A percentile compares a stretch with the other conserved stretches of the same genome.
These are phyloP conservation scores for Circaetus cinerascens DNA, from an alignment of 2,113 vertebrate genomes.

Conservation along the genomic window DNA sequence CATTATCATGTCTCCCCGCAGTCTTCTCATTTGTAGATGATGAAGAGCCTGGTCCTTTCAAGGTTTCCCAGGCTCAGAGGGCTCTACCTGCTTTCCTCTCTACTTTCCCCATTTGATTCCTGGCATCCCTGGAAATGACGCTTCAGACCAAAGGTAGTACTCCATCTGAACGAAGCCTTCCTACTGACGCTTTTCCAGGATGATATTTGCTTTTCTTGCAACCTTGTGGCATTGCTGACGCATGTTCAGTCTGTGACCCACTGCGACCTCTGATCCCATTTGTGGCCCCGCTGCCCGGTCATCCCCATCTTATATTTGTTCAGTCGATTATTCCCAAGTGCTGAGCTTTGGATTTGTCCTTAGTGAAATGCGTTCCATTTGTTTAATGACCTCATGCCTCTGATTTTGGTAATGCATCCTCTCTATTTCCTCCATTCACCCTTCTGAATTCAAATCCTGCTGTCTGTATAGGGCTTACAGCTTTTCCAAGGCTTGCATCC, in stretches of 20 bases:
- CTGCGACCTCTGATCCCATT: background rate
- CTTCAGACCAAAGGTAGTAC: background rate
- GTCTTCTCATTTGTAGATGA: background rate
- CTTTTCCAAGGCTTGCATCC: background rate
- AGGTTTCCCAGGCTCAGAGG: background rate
- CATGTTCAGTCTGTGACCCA: background rate
- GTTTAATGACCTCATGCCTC: background rate
- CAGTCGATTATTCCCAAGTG: background rate
- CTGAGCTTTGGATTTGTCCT: background rate
- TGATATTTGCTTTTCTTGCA: background rate
- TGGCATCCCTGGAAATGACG: background rate
- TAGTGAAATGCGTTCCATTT: background rate
- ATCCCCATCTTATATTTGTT: background rate
- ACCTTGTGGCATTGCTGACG: background rate
- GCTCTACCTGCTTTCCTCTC: background rate
- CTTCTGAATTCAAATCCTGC: background rate
- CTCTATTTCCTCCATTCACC: background rate
- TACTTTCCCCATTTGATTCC: background rate
- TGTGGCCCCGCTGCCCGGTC: background rate
- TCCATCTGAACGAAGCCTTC: background rate
- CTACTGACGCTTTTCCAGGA: background rate
- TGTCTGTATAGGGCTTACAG: background rate
- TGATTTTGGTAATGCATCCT: background rate
- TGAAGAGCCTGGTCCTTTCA: background rate
- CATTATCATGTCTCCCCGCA: background rate